Conservation (phyloP, 2,888 invertebrate genomes). For the Tinea semifulvella region DNA sequence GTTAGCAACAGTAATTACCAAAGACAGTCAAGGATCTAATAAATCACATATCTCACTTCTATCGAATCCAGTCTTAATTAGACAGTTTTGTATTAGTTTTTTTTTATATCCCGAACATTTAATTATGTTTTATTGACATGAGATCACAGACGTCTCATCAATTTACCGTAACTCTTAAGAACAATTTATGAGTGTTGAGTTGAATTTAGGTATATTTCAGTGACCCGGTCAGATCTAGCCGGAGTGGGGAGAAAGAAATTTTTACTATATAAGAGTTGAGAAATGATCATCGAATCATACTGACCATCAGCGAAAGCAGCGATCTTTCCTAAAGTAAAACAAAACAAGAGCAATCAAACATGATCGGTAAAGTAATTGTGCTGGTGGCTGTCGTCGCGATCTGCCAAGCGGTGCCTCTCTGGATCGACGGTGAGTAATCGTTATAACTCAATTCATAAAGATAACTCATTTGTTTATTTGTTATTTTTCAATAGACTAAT, state of each 20-base stretch:
- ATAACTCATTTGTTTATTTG: too few relatives aligned
- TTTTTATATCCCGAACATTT: too few relatives aligned
- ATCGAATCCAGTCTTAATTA: too few relatives aligned
- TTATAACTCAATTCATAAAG: too few relatives aligned
- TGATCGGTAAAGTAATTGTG: conserved; percentile 41
- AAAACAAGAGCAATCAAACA: conserved; percentile 19
- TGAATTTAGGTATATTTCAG: conserved; percentile 22
- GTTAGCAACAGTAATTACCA: too few relatives aligned
- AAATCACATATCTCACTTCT: too few relatives aligned
- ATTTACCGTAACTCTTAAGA: conserved; percentile 41
- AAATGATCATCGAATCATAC: conserved; percentile 48
- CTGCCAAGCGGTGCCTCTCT: conserved; percentile 38
- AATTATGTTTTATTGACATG: neutral
- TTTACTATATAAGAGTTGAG: conserved; percentile 50
- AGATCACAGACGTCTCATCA: conserved; percentile 23
- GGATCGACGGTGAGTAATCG: conserved; percentile 28
- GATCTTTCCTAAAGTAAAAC: neutral
- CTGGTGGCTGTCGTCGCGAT: conserved; percentile 32
- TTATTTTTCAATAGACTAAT: neutral
- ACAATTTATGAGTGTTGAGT: conserved; percentile 38
- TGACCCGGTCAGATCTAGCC: conserved; percentile 33
- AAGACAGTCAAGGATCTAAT: too few relatives aligned
- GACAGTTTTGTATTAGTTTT: too few relatives aligned
- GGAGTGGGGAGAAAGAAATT: conserved; percentile 41
- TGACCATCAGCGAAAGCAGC: conserved; percentile 38